Evolutionary conservation across 2,888 invertebrate genomes (phyloP), one percentile per base, ranked within the genome.

Genomic region (Nomada ruficornis): DNA sequence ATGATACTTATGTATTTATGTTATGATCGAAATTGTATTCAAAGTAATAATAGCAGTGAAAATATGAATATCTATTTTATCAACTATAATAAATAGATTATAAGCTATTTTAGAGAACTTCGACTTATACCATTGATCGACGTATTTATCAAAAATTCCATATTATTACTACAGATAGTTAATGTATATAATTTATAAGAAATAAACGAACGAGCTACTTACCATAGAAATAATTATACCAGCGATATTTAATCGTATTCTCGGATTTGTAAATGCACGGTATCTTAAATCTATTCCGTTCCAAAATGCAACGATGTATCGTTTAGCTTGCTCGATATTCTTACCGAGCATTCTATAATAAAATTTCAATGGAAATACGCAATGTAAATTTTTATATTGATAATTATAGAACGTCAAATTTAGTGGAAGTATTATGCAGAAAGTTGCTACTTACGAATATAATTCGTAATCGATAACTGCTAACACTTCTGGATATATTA

Each of bases 251-350:
- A 93, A 78, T 42, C 92, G 90, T 64, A 93, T 88, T 67, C 75
- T 84, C 1, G 93, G 93, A 36, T 89, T 81, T 5, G 65, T 72
- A 15, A 93, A 82, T 47, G 82, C 75, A 65, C 93, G 87, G 47
- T 90, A 93, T 65, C 92, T 88, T 63, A 93, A 89, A 77, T 93
- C 93, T 2, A 93, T 91, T 11, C 89, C 93, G 70, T 92, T 90
- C 92, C 92, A 93, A 64, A 91, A 92, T 1, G 92, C 87, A 11
- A 92, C 44, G 23, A 91, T 69, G 71, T 93, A 93, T 63, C 83
- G 80, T 44, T 85, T 83, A 1, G 89, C 81, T 63, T 85, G 87
- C 26, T 86, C 78, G 1, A 89, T n/a, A 70, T 86, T 73, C 59
- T 64, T 74, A 2, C 88, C 86, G 2, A 91, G 70, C 71, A 82